A percentile compares a stretch with the other conserved stretches of the same genome.
Evolutionary conservation across 2,113 vertebrate species (phyloP).

Genomic region (Dipodomys stephensi): DNA sequence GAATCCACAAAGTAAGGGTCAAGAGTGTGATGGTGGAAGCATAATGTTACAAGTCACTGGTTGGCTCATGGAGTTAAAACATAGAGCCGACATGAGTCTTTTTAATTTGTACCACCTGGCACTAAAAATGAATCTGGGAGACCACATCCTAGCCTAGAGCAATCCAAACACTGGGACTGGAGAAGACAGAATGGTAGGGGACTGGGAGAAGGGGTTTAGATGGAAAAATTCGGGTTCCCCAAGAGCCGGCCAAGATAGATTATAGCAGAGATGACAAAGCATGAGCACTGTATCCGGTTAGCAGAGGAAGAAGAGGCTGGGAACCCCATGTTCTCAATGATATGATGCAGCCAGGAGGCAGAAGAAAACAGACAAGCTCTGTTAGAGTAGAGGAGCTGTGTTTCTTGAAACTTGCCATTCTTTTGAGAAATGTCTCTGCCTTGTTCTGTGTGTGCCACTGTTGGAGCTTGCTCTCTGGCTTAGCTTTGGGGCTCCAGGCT

Average conservation of each 20-base stretch:
- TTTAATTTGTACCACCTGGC: background rate
- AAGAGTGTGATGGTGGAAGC: background rate
- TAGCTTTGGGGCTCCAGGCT: too few species aligned
- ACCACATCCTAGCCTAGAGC: background rate
- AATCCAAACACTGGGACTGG: background rate
- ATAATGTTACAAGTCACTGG: background rate
- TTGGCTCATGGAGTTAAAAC: constrained; percentile 26
- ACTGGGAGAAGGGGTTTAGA: background rate
- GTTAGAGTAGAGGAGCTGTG: background rate
- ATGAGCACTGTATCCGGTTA: background rate
- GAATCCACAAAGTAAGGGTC: background rate
- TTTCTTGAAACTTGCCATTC: background rate
- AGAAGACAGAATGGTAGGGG: background rate
- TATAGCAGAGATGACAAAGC: background rate
- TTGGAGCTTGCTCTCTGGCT: too few species aligned
- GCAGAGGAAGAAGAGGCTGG: background rate
- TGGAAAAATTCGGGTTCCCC: background rate
- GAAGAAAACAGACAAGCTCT: background rate
- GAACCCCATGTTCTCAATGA: background rate
- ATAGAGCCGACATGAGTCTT: background rate
- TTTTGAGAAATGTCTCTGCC: background rate
- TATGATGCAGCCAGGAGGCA: background rate
- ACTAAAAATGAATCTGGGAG: background rate
- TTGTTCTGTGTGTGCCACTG: background rate
- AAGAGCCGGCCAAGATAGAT: background rate